Conservation (phyloP, 2,888 invertebrate genomes). For the Drosophila imparisetae region DNA sequence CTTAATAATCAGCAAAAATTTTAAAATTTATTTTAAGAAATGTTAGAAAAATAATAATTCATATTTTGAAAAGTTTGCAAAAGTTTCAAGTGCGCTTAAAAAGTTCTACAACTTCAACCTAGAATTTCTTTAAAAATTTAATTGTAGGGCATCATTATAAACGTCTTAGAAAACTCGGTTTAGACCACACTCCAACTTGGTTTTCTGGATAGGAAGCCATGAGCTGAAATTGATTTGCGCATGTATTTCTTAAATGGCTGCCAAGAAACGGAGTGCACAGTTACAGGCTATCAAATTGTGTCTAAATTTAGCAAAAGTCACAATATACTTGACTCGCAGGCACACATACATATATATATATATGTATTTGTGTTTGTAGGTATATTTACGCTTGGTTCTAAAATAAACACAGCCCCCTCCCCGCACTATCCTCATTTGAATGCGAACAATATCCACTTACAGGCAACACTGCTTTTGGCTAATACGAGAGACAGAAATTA, state of each 20-base stretch:
- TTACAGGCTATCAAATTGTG: conserved; percentile 10
- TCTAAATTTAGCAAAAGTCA: conserved; percentile 10
- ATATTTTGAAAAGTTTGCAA: neutral
- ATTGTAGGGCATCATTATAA: neutral
- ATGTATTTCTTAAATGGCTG: neutral
- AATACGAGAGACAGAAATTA: conserved; percentile 3
- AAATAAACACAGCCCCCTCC: neutral
- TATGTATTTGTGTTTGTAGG: neutral
- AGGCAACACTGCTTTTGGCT: conserved; percentile 6
- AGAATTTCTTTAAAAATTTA: neutral
- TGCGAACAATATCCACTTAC: conserved; percentile 6
- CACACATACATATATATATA: neutral
- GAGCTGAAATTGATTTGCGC: conserved; percentile 2
- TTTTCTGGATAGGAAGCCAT: conserved; percentile 9
- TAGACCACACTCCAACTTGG: neutral
- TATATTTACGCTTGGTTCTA: neutral
- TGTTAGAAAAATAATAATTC: neutral
- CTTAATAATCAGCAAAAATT: too few relatives aligned
- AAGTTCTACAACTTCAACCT: neutral
- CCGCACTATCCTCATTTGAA: neutral
- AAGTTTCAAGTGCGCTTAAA: neutral
- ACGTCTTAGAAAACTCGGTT: neutral
- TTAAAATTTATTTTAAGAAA: neutral
- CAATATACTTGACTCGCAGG: neutral
- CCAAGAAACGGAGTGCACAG: neutral